These are phyloP conservation scores for human DNA, from an alignment of 2,113 vertebrate species.

Conservation along the genomic window GRCh38 chr14:30272001-30272500, in stretches of 20 bases:
- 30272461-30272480: neutral
- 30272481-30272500: neutral
- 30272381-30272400: conserved; percentile 30
- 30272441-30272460: neutral
- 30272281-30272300: conserved; percentile 27
- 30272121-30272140: conserved; percentile 58
- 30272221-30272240: conserved; percentile 58
- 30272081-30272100: conserved; percentile 62
- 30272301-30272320: conserved; percentile 51
- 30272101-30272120: conserved; percentile 40
- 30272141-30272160: conserved; percentile 56
- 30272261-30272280: conserved; percentile 57
- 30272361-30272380: conserved; percentile 36
- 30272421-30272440: conserved; percentile 8
- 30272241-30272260: conserved; percentile 57
- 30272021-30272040: neutral
- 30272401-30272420: neutral
- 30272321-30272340: neutral
- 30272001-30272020: neutral
- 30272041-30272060: conserved; percentile 38
- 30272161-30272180: conserved; percentile 52
- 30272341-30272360: conserved; percentile 19
- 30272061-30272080: conserved; percentile 42
- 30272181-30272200: conserved; percentile 55
- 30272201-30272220: conserved; percentile 62